These are phyloP conservation scores for Deroplatys truncata DNA, from an alignment of 2,888 invertebrate genomes.

Conservation along the genomic window DNA sequence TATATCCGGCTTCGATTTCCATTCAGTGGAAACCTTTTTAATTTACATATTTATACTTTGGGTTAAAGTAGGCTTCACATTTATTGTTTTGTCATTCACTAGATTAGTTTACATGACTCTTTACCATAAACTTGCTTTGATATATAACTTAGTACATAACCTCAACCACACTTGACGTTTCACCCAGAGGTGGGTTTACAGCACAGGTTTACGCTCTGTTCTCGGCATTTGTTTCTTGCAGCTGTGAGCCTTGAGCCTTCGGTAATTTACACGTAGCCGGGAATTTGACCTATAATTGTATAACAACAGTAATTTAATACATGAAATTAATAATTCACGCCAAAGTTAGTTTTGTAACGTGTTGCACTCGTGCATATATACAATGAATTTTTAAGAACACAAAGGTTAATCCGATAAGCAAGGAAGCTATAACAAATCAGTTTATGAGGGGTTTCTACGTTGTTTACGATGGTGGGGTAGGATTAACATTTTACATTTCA, in stretches of 20 bases:
- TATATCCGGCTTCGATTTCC: background rate
- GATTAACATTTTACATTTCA: too few relatives aligned
- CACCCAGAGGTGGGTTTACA: background rate
- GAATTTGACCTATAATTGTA: too few relatives aligned
- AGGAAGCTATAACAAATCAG: too few relatives aligned
- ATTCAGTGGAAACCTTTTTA: background rate
- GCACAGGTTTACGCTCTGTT: background rate
- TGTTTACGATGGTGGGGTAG: too few relatives aligned
- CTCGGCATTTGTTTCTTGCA: background rate
- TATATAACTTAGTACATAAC: background rate
- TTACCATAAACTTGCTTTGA: background rate
- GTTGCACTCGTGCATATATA: too few relatives aligned
- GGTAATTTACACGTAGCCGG: too few relatives aligned
- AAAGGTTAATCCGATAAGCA: too few relatives aligned
- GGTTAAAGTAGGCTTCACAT: background rate
- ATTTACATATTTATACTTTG: background rate
- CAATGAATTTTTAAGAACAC: too few relatives aligned
- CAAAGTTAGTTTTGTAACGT: too few relatives aligned
- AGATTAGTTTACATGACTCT: background rate
- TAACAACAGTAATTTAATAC: too few relatives aligned
- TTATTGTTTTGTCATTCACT: background rate
- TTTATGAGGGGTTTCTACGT: too few relatives aligned
- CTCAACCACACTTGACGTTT: background rate
- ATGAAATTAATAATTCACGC: too few relatives aligned
- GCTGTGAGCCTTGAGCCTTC: background rate